Evolutionary conservation across 2,888 invertebrate genomes (phyloP), one percentile per base, ranked within the genome.

Genomic region (Drosophila parthenogenetica): DNA sequence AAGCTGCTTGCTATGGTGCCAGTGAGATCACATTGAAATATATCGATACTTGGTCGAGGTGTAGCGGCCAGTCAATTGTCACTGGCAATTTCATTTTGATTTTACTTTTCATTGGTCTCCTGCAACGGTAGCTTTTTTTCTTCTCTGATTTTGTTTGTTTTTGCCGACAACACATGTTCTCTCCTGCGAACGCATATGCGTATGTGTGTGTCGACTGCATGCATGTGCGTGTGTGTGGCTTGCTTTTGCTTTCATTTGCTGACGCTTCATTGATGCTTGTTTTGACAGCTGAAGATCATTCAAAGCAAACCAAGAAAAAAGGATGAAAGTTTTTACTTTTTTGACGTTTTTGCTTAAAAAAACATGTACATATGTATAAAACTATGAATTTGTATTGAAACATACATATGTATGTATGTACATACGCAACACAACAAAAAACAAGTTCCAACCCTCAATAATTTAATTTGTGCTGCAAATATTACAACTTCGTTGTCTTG

Each of bases 361-460:
- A 29, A 4, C n/a, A 11, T 54, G n/a, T 43, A 29, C 2, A 5
- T 16, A 22, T 37, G 10, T 51, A 25, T 51, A 19, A 22, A 51
- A 17, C 35, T 51, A 25, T 25, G 29, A 11, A 17, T 13, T 22
- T 5, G 8, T 42, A 16, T 17, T 39, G 5, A 17, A 49, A 42
- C 25, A 13, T n/a, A n/a, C n/a, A n/a, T n/a, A n/a, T n/a, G n/a
- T n/a, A n/a, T n/a, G n/a, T n/a, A n/a, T n/a, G n/a, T n/a, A n/a
- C n/a, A n/a, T 60, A 55, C 40, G 25, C 39, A 25, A 25, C 17
- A 61, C 59, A 66, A 54, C 59, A 55, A 57, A 70, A 73, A 51
- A 55, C 65, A 69, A 58, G 58, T 77, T 79, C 69, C 77, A 76
- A 66, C 77, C 77, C 79, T 66, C 72, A 69, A 61, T 73, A 76